Evolutionary conservation across 2,888 invertebrate species (phyloP), one percentile per base, ranked within the genome.

Genomic region (Drosophila sordidapex): DNA sequence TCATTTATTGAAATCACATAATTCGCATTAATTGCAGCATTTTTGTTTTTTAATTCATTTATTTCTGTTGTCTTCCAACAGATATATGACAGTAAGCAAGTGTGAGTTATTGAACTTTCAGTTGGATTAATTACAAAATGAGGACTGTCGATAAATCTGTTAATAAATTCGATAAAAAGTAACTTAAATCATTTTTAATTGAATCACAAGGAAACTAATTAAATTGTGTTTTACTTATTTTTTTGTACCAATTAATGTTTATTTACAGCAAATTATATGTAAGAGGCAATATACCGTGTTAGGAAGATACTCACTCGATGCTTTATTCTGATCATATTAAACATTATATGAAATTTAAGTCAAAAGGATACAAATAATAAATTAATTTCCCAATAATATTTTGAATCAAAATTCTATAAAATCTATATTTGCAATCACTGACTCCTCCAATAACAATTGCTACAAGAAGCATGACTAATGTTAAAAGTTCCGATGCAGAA

Each of bases 1-100:
- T 10, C 21, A 4, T 40, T 67, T 56, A 72, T 72, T 72, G 54
- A 48, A 77, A 59, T 51, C 61, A 29, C 18, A 66, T 62, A 13
- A 66, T 59, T 40, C 29, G 25, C 35, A 48, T 51, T 52, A 62
- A 62, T 56, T 59, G 13, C 31, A 11, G 1, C 15, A 33, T 25
- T 51, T 31, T n/a, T 33, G 33, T 21, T 54, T 29, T 25, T 5
- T 31, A 58, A 27, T 35, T 18, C 4, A 4, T 6, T n/a, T 18
- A 21, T 48, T 29, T 18, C n/a, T 18, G 35, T 10, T 3, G 25
- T 2, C 18, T 10, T 31, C 21, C 5, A 35, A 52, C 4, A 25
- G 11, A 21, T 21, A 21, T 8, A 10, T n/a, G 33, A 33, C 33
- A 33, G 2, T 21, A 15, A 7, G 15, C 4, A 4, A 6, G 15